Conservation (phyloP, 2,113 vertebrate genomes). For the Syngnathus floridae region DNA sequence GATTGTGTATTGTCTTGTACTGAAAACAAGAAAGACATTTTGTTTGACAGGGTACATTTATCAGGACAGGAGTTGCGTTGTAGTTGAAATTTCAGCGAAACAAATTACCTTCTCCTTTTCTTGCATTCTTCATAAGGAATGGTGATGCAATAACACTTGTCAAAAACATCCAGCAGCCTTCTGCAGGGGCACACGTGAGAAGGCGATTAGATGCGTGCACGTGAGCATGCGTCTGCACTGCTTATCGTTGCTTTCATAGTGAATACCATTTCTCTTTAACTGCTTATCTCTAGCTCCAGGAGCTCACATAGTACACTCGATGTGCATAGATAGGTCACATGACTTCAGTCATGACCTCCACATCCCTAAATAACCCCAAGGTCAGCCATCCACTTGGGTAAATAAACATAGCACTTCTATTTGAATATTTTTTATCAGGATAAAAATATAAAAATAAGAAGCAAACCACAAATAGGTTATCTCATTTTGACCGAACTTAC, state of each 20-base stretch:
- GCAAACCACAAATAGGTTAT: no score
- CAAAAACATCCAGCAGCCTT: constrained; percentile 66
- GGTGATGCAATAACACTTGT: constrained; percentile 69
- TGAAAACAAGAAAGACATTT: constrained; percentile 25
- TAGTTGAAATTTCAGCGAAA: background rate
- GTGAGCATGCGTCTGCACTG: no score
- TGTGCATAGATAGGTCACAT: background rate
- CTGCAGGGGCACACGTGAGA: constrained; percentile 37
- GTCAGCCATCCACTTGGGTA: background rate
- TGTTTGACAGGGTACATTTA: background rate
- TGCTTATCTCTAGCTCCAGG: constrained; percentile 48
- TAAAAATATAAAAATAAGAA: no score
- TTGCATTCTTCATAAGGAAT: constrained; percentile 78
- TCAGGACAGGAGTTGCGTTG: background rate
- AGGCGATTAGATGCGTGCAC: background rate
- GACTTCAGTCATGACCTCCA: background rate
- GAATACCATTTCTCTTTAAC: constrained; percentile 28
- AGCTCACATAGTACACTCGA: background rate
- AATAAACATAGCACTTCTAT: background rate
- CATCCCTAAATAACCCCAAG: background rate
- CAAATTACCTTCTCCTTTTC: constrained; percentile 66
- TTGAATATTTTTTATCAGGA: no score
- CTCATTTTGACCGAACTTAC: constrained; percentile 39
- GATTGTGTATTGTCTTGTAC: constrained; percentile 73
- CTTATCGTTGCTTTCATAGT: background rate